phyloP scores from a whole-genome alignment of 2,888 invertebrate species.

The Ochropacha duplaris region DNA sequence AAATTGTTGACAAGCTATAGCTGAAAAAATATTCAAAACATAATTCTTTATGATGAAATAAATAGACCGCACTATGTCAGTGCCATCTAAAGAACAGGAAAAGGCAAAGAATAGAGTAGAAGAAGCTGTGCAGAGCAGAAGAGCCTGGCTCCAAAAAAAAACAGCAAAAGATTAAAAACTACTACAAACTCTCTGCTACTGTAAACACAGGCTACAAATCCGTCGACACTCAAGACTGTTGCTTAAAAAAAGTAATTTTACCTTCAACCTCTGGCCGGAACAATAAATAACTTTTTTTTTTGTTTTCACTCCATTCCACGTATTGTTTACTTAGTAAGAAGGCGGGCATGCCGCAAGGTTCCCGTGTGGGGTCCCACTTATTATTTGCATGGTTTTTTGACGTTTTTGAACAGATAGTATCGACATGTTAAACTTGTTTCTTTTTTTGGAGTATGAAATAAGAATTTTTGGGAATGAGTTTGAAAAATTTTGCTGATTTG shows the following conservation, averaged over 20 bases:
- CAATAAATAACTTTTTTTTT: slow-evolving; percentile 53
- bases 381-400: slow-evolving; percentile 41
- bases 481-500: neutral
- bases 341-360: slow-evolving; percentile 40
- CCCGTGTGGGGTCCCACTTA: slow-evolving; percentile 30
- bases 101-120: too few species aligned
- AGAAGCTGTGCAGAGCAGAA: neutral
- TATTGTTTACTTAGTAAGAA: slow-evolving; percentile 55
- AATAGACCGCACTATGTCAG: too few species aligned
- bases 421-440: slow-evolving; percentile 24
- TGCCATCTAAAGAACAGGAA: too few species aligned
- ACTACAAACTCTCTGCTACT: neutral
- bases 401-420: slow-evolving; percentile 26
- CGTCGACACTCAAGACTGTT: slow-evolving; percentile 7
- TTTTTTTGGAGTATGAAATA: neutral
- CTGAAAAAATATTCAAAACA: too few species aligned
- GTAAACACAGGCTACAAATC: slow-evolving; percentile 9
- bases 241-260: slow-evolving; percentile 21
- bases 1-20: too few species aligned
- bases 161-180: neutral
- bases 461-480: neutral
- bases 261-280: slow-evolving; percentile 53
- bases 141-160: too few species aligned
- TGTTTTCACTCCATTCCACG: slow-evolving; percentile 42
- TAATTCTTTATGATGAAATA: too few species aligned